These are phyloP conservation scores for Muscidifurax raptorellus DNA, from an alignment of 1,140 invertebrate species.

Conservation along the genomic window DNA sequence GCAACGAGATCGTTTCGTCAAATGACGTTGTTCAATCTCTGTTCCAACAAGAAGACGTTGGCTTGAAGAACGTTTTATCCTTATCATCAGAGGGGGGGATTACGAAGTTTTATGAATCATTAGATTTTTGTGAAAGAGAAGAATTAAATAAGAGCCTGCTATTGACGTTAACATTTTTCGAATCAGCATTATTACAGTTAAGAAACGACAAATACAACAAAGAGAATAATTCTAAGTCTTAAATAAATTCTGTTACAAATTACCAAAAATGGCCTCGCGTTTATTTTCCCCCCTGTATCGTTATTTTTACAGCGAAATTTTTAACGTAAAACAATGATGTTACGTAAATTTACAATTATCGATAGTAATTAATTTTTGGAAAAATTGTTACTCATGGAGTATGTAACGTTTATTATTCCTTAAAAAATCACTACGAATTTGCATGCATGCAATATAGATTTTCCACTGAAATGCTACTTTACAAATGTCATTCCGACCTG, in stretches of 20 bases:
- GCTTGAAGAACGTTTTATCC: constrained; percentile 19
- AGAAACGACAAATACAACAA: background rate
- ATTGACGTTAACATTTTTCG: constrained; percentile 35
- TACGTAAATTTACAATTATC: too few species aligned
- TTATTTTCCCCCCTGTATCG: background rate
- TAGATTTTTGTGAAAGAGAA: constrained; percentile 19
- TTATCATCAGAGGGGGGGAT: background rate
- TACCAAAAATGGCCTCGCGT: background rate
- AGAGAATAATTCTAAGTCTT: background rate
- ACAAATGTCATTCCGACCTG: background rate
- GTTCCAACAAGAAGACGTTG: background rate
- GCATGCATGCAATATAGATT: background rate
- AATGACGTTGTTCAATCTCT: constrained; percentile 5
- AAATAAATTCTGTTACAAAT: background rate
- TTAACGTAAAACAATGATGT: too few species aligned
- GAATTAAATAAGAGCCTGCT: constrained; percentile 31
- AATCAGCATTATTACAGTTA: constrained; percentile 3
- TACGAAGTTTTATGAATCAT: background rate
- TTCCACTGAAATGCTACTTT: background rate
- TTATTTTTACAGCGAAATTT: background rate
- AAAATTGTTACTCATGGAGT: too few species aligned
- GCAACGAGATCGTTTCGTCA: constrained; percentile 33
- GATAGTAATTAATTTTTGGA: too few species aligned
- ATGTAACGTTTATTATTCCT: too few species aligned
- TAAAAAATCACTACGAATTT: too few species aligned